These are phyloP conservation scores for Synergus laeviventris DNA, from an alignment of 2,888 invertebrate species.

Conservation along the genomic window DNA sequence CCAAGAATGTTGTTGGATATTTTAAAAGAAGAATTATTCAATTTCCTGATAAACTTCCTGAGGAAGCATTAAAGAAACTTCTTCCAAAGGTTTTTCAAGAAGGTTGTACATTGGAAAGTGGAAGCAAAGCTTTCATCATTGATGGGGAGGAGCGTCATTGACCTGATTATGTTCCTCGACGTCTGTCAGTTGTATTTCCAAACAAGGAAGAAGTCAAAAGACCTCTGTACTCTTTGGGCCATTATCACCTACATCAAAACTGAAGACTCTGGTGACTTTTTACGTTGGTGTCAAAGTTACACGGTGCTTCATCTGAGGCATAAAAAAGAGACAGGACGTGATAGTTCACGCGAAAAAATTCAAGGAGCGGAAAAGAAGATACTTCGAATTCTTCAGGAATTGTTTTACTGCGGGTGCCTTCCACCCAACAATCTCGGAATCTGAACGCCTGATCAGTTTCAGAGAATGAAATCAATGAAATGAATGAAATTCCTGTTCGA, in stretches of 20 bases:
- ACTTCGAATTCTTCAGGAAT: constrained; percentile 59
- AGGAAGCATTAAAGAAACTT: too few relatives aligned
- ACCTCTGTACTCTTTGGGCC: constrained; percentile 68
- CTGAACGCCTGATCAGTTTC: constrained; percentile 35
- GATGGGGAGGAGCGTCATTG: constrained; percentile 61
- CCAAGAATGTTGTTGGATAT: neutral
- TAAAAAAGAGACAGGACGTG: constrained; percentile 44
- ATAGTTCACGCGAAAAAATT: constrained; percentile 47
- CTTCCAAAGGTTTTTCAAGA: too few relatives aligned
- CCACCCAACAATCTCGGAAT: constrained; percentile 54
- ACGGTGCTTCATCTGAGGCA: constrained; percentile 62
- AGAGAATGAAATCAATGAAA: neutral
- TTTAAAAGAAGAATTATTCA: neutral
- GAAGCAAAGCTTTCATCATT: constrained; percentile 28
- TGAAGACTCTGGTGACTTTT: constrained; percentile 63
- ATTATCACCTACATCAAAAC: constrained; percentile 68
- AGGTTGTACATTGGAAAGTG: neutral
- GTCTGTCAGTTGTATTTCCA: constrained; percentile 68
- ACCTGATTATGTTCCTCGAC: constrained; percentile 70
- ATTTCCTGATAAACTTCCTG: too few relatives aligned
- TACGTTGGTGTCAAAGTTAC: constrained; percentile 67
- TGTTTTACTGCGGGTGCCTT: constrained; percentile 67
- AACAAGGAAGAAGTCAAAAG: constrained; percentile 58
- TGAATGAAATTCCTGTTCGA: neutral
- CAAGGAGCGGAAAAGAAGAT: constrained; percentile 57